Conservation (phyloP, 1,140 invertebrate species). For the Trachymyrmex cornetzi region DNA sequence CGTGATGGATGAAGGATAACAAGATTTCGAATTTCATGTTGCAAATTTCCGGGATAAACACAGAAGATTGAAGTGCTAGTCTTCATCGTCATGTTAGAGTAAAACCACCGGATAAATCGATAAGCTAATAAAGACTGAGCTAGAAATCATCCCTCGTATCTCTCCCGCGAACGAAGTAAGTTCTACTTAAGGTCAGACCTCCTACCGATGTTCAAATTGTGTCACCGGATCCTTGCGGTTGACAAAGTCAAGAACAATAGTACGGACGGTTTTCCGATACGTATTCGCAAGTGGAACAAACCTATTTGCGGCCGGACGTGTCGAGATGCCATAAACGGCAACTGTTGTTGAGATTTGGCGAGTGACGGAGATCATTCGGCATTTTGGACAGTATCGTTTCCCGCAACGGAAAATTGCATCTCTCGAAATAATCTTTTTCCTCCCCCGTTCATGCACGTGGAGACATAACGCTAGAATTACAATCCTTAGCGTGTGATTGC, state of each 20-base stretch:
- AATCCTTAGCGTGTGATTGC: not conserved
- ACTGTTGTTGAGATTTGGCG: conserved; percentile 24
- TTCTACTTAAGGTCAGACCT: not conserved
- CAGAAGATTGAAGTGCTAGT: not conserved
- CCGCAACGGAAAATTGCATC: conserved; percentile 5
- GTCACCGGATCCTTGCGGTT: not conserved
- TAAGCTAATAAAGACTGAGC: conserved; percentile 12
- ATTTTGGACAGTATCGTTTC: not conserved
- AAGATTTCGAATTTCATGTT: conserved; percentile 7
- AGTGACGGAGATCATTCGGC: conserved; percentile 2
- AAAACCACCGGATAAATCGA: not conserved
- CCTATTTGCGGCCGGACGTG: conserved; percentile 21
- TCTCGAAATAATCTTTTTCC: not conserved
- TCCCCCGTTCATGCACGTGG: not conserved
- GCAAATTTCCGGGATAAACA: not conserved
- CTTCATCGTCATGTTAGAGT: not conserved
- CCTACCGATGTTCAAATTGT: not conserved
- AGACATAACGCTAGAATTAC: not conserved
- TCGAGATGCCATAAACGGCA: conserved; percentile 3
- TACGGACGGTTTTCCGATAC: not conserved
- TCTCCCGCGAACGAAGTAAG: not conserved
- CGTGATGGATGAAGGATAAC: conserved; percentile 30
- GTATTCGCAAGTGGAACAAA: conserved; percentile 38
- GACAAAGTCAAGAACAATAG: conserved; percentile 17
- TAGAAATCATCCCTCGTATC: not conserved